phyloP scores from a whole-genome alignment of 2,113 vertebrate species.

The Steatornis caripensis region DNA sequence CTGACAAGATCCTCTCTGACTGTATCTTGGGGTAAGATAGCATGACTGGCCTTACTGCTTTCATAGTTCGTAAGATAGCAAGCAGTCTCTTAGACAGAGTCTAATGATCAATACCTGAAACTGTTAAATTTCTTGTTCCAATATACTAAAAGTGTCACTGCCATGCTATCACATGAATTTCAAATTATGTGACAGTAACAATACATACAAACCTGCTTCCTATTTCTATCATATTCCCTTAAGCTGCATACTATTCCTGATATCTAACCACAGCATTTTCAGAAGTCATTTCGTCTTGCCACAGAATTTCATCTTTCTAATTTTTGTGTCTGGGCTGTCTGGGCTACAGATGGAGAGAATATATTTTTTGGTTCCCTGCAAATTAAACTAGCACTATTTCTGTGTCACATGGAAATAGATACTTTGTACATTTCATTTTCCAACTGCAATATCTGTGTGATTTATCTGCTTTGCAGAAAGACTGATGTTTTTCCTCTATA shows the following conservation, averaged over 20 bases:
- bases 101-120: not conserved
- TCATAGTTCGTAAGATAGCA: not conserved
- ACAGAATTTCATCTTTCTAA: not conserved
- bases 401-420: not conserved
- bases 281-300: not conserved
- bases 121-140: not conserved
- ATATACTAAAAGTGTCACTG: not conserved
- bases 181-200: not conserved
- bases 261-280: not conserved
- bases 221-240: not conserved
- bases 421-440: not conserved
- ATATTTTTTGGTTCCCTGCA: not conserved
- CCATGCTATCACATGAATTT: not conserved
- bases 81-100: not conserved
- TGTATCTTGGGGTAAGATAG: not conserved
- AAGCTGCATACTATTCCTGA: not conserved
- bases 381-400: not conserved
- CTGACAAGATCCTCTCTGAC: not conserved
- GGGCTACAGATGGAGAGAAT: not conserved
- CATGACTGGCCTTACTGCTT: accelerated
- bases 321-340: not conserved
- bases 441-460: not conserved
- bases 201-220: not conserved
- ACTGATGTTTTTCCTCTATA: not conserved
- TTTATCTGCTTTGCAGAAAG: not conserved